Conservation (phyloP, 2,888 invertebrate genomes). For the Drosophila hamatofila region DNA sequence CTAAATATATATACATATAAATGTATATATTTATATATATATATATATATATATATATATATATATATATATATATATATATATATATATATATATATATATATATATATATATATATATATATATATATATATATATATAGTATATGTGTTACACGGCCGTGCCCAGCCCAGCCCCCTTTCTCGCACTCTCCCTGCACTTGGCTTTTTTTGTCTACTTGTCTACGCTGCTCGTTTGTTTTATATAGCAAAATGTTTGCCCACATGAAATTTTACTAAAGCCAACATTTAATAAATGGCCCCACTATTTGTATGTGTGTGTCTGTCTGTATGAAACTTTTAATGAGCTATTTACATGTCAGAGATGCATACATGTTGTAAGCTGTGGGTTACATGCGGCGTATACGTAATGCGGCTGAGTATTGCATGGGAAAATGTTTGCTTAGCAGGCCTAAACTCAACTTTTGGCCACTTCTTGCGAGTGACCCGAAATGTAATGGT, state of each 20-base stretch:
- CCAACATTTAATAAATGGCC: slow-evolving; percentile 78
- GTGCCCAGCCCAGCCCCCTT: background rate
- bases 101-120: slow-evolving; percentile 4
- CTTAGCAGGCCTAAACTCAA: slow-evolving; percentile 15
- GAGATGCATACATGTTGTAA: slow-evolving; percentile 18
- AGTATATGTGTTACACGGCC: background rate
- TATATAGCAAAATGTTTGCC: slow-evolving; percentile 70
- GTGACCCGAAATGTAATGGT: slow-evolving; percentile 6
- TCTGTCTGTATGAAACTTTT: slow-evolving; percentile 43
- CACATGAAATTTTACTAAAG: slow-evolving; percentile 72
- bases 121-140: slow-evolving; percentile 5
- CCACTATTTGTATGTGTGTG: slow-evolving; percentile 6
- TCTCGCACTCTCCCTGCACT: slow-evolving; percentile 6
- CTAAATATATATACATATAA: slow-evolving; percentile 4
- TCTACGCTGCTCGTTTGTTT: slow-evolving; percentile 63
- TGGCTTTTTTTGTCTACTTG: slow-evolving; percentile 47
- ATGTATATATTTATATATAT: slow-evolving; percentile 6
- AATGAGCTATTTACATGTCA: slow-evolving; percentile 67
- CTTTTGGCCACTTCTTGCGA: slow-evolving; percentile 10
- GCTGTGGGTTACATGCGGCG: slow-evolving; percentile 31
- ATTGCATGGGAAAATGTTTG: slow-evolving; percentile 24
- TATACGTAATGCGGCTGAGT: slow-evolving; percentile 39
- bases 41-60: slow-evolving; percentile 3
- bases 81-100: slow-evolving; percentile 7
- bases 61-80: slow-evolving; percentile 9